Percentiles rank a stretch among this genome's conserved stretches.
Conservation (phyloP, 2,888 invertebrate species). For the Melinaea marsaeus region DNA sequence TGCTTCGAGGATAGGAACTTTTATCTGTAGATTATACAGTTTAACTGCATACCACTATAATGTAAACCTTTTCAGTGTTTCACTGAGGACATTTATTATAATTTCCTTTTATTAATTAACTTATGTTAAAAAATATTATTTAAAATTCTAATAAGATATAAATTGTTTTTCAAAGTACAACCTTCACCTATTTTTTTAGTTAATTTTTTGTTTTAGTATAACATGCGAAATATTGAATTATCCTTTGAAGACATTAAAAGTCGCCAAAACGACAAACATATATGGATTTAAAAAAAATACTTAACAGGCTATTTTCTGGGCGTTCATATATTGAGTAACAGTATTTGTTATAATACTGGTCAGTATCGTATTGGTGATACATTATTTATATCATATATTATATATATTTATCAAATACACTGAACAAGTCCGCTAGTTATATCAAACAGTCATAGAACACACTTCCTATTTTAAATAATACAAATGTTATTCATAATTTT, state of each 20-base stretch:
- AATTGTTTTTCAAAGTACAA: too few relatives aligned
- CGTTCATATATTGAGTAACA: conserved; percentile 10
- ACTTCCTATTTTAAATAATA: too few relatives aligned
- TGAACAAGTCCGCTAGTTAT: too few relatives aligned
- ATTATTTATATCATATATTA: too few relatives aligned
- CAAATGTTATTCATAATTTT: too few relatives aligned
- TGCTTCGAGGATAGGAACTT: conserved; percentile 22
- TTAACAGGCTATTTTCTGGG: conserved; percentile 13
- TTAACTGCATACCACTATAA: conserved; percentile 8
- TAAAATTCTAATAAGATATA: too few relatives aligned
- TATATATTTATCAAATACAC: too few relatives aligned
- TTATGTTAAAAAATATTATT: neutral
- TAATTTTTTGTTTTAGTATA: neutral
- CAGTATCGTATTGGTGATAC: too few relatives aligned
- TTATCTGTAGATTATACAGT: conserved; percentile 19
- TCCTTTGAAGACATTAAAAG: neutral
- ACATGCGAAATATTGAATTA: neutral
- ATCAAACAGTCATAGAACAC: too few relatives aligned
- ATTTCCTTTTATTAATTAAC: neutral
- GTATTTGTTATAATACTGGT: too few relatives aligned
- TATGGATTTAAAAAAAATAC: conserved; percentile 10
- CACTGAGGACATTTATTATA: neutral
- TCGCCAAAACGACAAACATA: neutral
- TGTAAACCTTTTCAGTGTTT: conserved; percentile 6
- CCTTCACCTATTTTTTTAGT: too few relatives aligned